Conservation (phyloP, 2,888 invertebrate genomes). For the Eristalinus aeneus region DNA sequence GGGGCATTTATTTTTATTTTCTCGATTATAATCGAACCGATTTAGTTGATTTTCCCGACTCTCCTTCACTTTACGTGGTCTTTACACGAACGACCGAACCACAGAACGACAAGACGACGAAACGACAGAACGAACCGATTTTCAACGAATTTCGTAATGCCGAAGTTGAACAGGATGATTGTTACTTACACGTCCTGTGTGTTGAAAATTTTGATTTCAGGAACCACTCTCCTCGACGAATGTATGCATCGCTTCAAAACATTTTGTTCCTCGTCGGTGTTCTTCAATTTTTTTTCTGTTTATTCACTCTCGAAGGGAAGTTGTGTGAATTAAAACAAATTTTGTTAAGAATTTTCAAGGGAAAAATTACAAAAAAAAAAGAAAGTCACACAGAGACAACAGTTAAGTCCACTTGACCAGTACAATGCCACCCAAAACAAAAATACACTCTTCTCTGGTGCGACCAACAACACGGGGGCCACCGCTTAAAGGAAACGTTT, state of each 20-base stretch:
- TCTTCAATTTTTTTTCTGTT: not conserved
- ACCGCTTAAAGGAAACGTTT: constrained; percentile 69
- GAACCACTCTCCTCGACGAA: constrained; percentile 22
- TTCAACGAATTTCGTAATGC: constrained; percentile 27
- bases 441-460: constrained; percentile 63
- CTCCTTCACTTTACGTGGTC: constrained; percentile 2
- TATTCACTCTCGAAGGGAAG: constrained; percentile 1
- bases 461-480: constrained; percentile 57
- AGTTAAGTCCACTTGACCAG: constrained; percentile 62
- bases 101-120: not conserved
- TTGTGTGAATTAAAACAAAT: constrained; percentile 20
- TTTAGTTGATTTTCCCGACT: not conserved
- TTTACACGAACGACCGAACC: not conserved
- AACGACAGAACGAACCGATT: not conserved
- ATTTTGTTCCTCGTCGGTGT: not conserved
- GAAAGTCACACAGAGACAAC: constrained; percentile 43
- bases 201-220: constrained; percentile 37
- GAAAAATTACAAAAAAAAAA: constrained; percentile 6
- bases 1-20: constrained; percentile 11
- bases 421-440: constrained; percentile 67
- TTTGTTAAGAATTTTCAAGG: constrained; percentile 3
- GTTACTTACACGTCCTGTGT: constrained; percentile 60
- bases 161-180: constrained; percentile 15
- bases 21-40: constrained; percentile 8
- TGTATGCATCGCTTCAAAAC: constrained; percentile 22